Percentiles rank a stretch among this genome's conserved stretches.
Conservation (phyloP, 2,113 vertebrate species). For the Chinchilla lanigera region DNA sequence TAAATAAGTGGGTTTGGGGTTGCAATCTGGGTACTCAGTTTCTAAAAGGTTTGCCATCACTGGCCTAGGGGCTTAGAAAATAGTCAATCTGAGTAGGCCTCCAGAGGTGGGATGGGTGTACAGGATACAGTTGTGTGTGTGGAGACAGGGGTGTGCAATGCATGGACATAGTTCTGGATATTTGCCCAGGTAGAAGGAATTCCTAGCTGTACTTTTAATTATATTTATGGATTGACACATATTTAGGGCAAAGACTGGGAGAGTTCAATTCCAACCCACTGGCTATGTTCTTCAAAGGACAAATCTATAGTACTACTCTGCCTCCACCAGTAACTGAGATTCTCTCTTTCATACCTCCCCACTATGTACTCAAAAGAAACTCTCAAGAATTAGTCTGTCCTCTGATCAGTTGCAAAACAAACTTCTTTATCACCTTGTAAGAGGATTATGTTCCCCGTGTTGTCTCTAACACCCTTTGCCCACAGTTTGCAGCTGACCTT, state of each 20-base stretch:
- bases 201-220: not conserved
- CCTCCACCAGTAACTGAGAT: not conserved
- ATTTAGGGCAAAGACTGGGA: slow-evolving; percentile 6
- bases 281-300: not conserved
- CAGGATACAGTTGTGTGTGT: not conserved
- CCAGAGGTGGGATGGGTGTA: not conserved
- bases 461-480: not conserved
- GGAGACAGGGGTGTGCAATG: not conserved
- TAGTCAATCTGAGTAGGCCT: not conserved
- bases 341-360: not conserved
- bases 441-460: not conserved
- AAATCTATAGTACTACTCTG: not conserved
- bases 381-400: not conserved
- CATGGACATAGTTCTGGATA: not conserved
- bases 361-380: not conserved
- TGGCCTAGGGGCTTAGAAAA: not conserved
- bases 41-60: not conserved
- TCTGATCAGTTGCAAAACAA: not conserved
- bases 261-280: not conserved
- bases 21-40: not conserved
- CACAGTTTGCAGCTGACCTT: slow-evolving; percentile 82
- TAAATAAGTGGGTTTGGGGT: not conserved
- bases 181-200: slow-evolving; percentile 13
- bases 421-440: not conserved
- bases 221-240: not conserved